A percentile compares a stretch with the other conserved stretches of the same genome.
Conservation (phyloP, 2,113 vertebrate species). For the Lagenorhynchus albirostris region DNA sequence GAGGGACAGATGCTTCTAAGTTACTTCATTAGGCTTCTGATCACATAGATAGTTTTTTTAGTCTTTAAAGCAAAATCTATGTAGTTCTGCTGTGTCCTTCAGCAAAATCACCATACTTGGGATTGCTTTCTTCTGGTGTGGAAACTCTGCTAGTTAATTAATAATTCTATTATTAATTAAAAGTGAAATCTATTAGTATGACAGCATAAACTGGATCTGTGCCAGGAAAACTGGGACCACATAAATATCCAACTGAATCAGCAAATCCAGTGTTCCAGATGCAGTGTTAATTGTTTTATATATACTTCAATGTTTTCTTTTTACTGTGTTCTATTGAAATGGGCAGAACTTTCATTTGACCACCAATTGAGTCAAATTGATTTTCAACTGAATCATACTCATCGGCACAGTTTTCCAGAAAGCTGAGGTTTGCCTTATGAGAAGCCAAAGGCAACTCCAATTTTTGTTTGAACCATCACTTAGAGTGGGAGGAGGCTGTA, state of each 20-base stretch:
- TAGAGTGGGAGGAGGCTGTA: background rate
- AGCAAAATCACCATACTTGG: background rate
- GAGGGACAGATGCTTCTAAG: background rate
- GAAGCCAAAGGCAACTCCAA: slow-evolving; percentile 46
- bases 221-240: background rate
- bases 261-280: background rate
- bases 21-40: background rate
- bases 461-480: slow-evolving; percentile 11
- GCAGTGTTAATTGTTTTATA: slow-evolving; percentile 45
- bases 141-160: slow-evolving; percentile 4
- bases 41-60: background rate
- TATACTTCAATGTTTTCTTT: slow-evolving; percentile 48
- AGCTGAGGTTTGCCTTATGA: slow-evolving; percentile 31
- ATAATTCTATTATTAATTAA: slow-evolving; percentile 42
- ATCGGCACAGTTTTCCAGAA: slow-evolving; percentile 17
- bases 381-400: slow-evolving; percentile 53
- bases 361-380: slow-evolving; percentile 31
- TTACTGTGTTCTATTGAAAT: slow-evolving; percentile 47
- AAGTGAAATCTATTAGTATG: slow-evolving; percentile 48
- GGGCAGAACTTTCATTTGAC: slow-evolving; percentile 55
- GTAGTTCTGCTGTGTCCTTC: background rate
- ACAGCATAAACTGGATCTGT: background rate
- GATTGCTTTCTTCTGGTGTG: slow-evolving; percentile 28
- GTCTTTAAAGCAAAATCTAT: background rate
- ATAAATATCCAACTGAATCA: slow-evolving; percentile 21